A percentile compares a stretch with the other conserved stretches of the same genome.
Conservation (phyloP, 2,888 invertebrate genomes). For the Drosophila mulleri region DNA sequence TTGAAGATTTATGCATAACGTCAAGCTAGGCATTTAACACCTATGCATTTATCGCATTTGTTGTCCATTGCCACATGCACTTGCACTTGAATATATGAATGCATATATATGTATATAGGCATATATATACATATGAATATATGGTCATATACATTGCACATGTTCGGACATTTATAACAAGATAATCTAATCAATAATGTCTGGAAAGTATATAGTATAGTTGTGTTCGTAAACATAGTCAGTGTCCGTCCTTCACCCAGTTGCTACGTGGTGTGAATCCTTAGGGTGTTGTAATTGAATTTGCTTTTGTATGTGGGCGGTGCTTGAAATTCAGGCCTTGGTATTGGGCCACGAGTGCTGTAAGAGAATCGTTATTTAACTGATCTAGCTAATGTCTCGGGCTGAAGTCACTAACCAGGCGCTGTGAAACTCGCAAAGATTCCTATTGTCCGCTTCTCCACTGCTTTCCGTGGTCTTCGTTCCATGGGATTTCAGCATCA, state of each 20-base stretch:
- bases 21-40: background rate
- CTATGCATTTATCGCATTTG: background rate
- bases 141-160: background rate
- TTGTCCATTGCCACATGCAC: slow-evolving; percentile 1
- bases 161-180: slow-evolving; percentile 2
- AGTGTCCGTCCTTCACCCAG: background rate
- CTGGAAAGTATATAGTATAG: background rate
- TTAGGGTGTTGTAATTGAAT: slow-evolving; percentile 63
- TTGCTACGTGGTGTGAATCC: slow-evolving; percentile 41
- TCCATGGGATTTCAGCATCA: slow-evolving; percentile 13
- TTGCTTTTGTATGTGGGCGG: slow-evolving; percentile 52
- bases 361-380: background rate
- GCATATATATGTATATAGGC: background rate
- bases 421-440: slow-evolving; percentile 45
- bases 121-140: background rate
- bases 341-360: slow-evolving; percentile 51
- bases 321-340: background rate
- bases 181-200: background rate
- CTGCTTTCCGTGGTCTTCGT: background rate
- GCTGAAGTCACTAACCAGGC: slow-evolving; percentile 49
- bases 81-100: background rate
- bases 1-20: background rate
- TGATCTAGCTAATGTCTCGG: background rate
- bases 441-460: background rate
- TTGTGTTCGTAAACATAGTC: background rate